Conservation (phyloP, 1,140 invertebrate genomes). For the Pteromalus puparum region DNA sequence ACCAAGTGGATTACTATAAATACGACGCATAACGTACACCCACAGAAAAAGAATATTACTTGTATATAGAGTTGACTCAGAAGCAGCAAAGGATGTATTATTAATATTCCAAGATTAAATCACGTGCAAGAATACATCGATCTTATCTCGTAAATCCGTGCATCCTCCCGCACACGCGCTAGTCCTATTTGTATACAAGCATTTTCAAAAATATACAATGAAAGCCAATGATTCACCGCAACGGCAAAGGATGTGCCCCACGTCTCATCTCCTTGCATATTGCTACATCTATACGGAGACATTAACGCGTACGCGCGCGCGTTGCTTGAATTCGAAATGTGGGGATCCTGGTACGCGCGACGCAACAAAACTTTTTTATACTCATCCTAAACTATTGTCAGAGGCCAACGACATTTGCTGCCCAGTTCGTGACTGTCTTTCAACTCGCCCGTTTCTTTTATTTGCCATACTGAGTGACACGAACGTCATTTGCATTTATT, state of each 20-base stretch:
- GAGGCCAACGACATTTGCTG: constrained; percentile 17
- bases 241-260: too few species aligned
- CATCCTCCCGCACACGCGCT: not conserved
- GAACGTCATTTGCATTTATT: too few species aligned
- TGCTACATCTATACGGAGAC: not conserved
- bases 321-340: not conserved
- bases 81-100: not conserved
- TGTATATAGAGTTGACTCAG: too few species aligned
- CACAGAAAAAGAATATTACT: too few species aligned
- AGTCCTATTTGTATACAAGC: too few species aligned
- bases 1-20: too few species aligned
- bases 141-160: constrained; percentile 11
- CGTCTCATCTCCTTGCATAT: not conserved
- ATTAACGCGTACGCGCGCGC: not conserved
- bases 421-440: not conserved
- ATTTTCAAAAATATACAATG: not conserved
- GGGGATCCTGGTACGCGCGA: not conserved
- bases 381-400: not conserved
- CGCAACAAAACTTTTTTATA: not conserved
- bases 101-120: not conserved
- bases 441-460: not conserved
- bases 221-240: not conserved
- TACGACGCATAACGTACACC: too few species aligned
- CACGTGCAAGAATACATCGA: not conserved
- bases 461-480: not conserved